These are phyloP conservation scores for Tigriopus japonicus DNA, from an alignment of 1,140 invertebrate species.

Conservation along the genomic window DNA sequence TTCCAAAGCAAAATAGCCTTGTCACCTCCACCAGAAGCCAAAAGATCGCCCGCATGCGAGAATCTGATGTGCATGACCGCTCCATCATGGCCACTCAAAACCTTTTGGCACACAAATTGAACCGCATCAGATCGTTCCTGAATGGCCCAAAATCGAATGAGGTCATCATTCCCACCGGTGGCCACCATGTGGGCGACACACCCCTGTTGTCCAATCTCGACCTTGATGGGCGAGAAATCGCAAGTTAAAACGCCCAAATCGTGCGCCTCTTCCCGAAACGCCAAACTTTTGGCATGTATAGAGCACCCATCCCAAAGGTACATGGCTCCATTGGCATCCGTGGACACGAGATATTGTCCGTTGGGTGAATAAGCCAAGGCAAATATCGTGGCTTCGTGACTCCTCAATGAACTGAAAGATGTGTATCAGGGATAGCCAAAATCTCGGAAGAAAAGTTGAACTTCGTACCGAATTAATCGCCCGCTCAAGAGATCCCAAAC, in stretches of 20 bases:
- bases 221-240: conserved; percentile 37
- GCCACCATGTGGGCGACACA: conserved; percentile 34
- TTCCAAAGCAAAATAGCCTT: neutral
- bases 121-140: conserved; percentile 23
- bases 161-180: conserved; percentile 47
- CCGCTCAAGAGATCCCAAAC: conserved; percentile 47
- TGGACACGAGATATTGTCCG: conserved; percentile 40
- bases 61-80: conserved; percentile 12
- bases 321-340: conserved; percentile 42
- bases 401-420: conserved; percentile 36
- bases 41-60: conserved; percentile 19
- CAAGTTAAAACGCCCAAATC: conserved; percentile 48
- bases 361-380: conserved; percentile 43
- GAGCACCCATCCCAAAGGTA: conserved; percentile 37
- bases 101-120: conserved; percentile 10
- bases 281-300: conserved; percentile 26
- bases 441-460: no score
- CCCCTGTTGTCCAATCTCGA: conserved; percentile 18
- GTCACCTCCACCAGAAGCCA: conserved; percentile 3
- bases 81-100: conserved; percentile 6
- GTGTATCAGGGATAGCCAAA: no score
- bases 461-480: conserved; percentile 35
- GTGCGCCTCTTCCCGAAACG: conserved; percentile 41
- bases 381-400: conserved; percentile 45
- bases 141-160: conserved; percentile 51